phyloP scores from a whole-genome alignment of 2,888 invertebrate genomes.

The Rhingia campestris region DNA sequence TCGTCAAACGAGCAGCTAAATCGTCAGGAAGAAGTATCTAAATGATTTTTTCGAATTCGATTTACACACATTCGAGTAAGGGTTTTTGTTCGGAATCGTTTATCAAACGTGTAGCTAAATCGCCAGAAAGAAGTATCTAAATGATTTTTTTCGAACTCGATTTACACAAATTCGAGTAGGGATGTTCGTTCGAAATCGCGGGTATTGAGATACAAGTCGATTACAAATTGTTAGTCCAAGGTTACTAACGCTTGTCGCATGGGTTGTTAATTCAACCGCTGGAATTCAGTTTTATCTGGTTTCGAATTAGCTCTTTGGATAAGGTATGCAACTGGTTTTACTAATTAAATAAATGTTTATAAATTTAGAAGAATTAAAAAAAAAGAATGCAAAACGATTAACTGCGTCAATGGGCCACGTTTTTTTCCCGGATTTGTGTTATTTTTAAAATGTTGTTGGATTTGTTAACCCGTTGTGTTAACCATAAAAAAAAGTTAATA shows the following conservation, averaged over 20 bases:
- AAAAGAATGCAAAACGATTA: no score
- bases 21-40: background rate
- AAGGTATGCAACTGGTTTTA: constrained; percentile 3
- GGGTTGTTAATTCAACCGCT: background rate
- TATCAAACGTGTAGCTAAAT: no score
- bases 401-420: no score
- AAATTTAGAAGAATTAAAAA: no score
- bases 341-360: no score
- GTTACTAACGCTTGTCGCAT: constrained; percentile 22
- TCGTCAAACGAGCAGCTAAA: constrained; percentile 12
- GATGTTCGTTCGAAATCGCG: constrained; percentile 16
- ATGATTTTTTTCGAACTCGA: background rate
- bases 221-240: constrained; percentile 33
- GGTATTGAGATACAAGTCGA: background rate
- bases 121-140: constrained; percentile 18
- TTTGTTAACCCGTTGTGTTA: no score
- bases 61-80: background rate
- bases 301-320: constrained; percentile 6
- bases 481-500: no score
- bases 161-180: constrained; percentile 2
- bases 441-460: no score
- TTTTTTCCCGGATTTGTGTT: no score
- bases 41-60: background rate
- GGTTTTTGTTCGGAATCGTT: constrained; percentile 21
- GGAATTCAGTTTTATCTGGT: constrained; percentile 16